Conservation (phyloP, 2,888 invertebrate genomes). For the Andrena flavipes region DNA sequence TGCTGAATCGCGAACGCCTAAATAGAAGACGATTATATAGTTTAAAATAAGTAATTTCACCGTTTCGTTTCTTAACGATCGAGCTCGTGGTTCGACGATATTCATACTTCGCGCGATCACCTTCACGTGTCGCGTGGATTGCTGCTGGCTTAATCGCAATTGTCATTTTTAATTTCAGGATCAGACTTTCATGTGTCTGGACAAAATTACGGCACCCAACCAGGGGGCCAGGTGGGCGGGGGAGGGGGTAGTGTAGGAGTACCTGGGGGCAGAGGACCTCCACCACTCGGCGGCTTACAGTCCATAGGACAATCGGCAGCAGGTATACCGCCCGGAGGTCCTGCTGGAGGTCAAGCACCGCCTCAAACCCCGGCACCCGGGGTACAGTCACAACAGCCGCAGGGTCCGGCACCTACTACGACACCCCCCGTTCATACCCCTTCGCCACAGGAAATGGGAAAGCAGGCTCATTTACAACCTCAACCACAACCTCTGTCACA, state of each 20-base stretch:
- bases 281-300: constrained; percentile 79
- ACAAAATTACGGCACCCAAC: constrained; percentile 83
- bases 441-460: constrained; percentile 82
- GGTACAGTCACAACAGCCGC: constrained; percentile 79
- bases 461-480: constrained; percentile 80
- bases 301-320: constrained; percentile 80
- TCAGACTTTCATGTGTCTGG: constrained; percentile 83
- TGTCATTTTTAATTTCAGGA: constrained; percentile 70
- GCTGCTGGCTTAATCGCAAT: background rate
- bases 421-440: constrained; percentile 81
- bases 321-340: constrained; percentile 80
- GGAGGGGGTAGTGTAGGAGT: constrained; percentile 82
- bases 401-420: constrained; percentile 79
- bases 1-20: too few relatives aligned
- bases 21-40: background rate
- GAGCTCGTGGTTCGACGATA: background rate
- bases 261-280: constrained; percentile 81
- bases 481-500: constrained; percentile 77
- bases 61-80: background rate
- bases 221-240: constrained; percentile 83
- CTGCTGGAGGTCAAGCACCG: constrained; percentile 75
- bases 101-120: background rate
- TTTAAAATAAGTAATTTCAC: background rate
- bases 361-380: constrained; percentile 78
- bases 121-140: background rate